A percentile compares a stretch with the other conserved stretches of the same genome.
phyloP scores from a whole-genome alignment of 2,888 invertebrate species.

The Portevinia maculata region DNA sequence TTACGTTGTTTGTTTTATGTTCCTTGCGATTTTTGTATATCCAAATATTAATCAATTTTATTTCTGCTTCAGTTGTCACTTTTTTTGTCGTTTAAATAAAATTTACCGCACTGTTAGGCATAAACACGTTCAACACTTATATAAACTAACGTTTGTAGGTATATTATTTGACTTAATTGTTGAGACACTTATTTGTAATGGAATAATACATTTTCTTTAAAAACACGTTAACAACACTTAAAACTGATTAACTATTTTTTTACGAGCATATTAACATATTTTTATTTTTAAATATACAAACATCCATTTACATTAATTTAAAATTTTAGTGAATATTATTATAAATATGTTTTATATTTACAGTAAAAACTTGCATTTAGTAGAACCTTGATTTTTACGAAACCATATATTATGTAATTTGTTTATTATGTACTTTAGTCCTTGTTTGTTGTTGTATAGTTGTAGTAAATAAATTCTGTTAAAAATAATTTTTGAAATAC shows the following conservation, averaged over 20 bases:
- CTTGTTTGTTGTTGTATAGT: conserved; percentile 27
- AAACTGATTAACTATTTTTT: conserved; percentile 72
- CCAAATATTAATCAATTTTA: conserved; percentile 35
- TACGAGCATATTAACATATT: conserved; percentile 18
- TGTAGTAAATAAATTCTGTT: conserved; percentile 23
- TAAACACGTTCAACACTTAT: conserved; percentile 48
- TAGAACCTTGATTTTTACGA: conserved; percentile 71
- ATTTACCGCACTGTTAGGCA: conserved; percentile 17
- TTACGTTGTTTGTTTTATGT: conserved; percentile 51
- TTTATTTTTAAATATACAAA: conserved; percentile 13
- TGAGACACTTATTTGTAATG: conserved; percentile 6
- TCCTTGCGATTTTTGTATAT: conserved; percentile 55
- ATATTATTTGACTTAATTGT: not conserved
- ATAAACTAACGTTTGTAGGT: conserved; percentile 13
- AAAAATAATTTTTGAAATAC: conserved; percentile 21
- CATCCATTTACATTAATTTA: conserved; percentile 21
- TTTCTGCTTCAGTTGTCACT: conserved; percentile 5
- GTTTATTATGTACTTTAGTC: conserved; percentile 33
- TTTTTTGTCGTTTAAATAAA: not conserved
- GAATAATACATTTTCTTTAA: conserved; percentile 24
- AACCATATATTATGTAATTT: conserved; percentile 61
- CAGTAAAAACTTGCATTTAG: conserved; percentile 47
- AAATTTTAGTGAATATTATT: conserved; percentile 1
- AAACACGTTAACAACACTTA: conserved; percentile 71
- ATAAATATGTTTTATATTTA: conserved; percentile 36